phyloP scores from a whole-genome alignment of 2,888 invertebrate species.

The Cephus pulcher region DNA sequence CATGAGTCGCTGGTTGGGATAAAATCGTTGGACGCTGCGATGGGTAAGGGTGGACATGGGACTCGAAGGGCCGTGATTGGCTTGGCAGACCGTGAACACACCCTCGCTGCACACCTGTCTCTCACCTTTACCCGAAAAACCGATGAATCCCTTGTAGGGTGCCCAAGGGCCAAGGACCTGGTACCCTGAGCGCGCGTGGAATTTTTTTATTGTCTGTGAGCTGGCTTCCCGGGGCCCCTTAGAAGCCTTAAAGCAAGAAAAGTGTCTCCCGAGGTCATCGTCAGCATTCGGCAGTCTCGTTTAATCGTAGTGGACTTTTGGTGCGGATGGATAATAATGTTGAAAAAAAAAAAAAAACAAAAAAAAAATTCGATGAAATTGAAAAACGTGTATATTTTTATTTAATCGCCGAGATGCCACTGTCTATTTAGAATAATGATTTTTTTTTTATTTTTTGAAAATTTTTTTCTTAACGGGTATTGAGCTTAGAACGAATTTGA shows the following conservation, averaged over 20 bases:
- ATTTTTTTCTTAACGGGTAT: neutral
- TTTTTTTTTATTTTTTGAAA: too few species aligned
- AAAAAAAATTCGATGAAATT: neutral
- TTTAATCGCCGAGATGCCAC: neutral
- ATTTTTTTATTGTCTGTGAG: neutral
- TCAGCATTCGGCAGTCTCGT: neutral
- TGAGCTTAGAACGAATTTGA: neutral
- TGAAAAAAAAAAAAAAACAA: neutral
- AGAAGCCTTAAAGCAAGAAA: neutral
- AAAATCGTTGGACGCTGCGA: slow-evolving; percentile 16
- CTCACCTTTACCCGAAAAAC: slow-evolving; percentile 30
- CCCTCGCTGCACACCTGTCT: slow-evolving; percentile 51
- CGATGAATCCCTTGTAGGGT: neutral
- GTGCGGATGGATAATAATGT: neutral
- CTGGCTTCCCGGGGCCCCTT: neutral
- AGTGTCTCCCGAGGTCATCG: neutral
- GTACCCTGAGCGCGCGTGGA: neutral
- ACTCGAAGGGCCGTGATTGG: slow-evolving; percentile 8
- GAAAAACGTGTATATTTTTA: neutral
- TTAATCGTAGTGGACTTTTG: neutral
- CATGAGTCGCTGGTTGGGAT: neutral
- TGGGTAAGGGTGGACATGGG: slow-evolving; percentile 28
- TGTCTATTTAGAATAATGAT: neutral
- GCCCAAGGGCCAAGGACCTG: neutral
- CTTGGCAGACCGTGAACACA: slow-evolving; percentile 46